A percentile compares a stretch with the other conserved stretches of the same genome.
Conservation (phyloP, 2,888 invertebrate genomes). For the Trachelus stipa region DNA sequence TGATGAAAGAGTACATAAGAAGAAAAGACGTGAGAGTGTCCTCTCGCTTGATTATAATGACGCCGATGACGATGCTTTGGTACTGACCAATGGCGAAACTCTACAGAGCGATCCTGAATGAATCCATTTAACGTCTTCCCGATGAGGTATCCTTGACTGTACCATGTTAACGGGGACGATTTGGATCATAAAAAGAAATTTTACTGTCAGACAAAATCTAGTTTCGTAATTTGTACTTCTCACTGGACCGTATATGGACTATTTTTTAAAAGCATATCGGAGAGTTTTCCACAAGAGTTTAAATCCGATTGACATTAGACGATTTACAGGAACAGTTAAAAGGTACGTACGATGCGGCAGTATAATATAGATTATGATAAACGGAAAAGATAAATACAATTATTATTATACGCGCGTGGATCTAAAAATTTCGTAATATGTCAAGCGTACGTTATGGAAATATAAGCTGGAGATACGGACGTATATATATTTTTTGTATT, state of each 20-base stretch:
- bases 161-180: neutral
- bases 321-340: neutral
- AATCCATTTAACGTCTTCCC: conserved; percentile 13
- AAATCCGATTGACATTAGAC: neutral
- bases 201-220: neutral
- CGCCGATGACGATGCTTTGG: conserved; percentile 77
- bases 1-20: conserved; percentile 72
- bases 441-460: neutral
- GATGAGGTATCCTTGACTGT: neutral
- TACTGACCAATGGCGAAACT: conserved; percentile 76
- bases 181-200: neutral
- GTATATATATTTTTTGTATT: conserved; percentile 13
- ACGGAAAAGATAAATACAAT: neutral
- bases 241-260: neutral
- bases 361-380: neutral
- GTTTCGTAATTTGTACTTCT: neutral
- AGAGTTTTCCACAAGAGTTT: neutral
- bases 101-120: conserved; percentile 63
- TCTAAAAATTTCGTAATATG: neutral
- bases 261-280: neutral
- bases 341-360: neutral
- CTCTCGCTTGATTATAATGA: conserved; percentile 81
- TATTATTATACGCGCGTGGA: neutral
- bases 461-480: neutral
- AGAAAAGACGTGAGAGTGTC: conserved; percentile 78